Conservation (phyloP, 2,797 vertebrate genomes). For the Cheracebus regulus region DNA sequence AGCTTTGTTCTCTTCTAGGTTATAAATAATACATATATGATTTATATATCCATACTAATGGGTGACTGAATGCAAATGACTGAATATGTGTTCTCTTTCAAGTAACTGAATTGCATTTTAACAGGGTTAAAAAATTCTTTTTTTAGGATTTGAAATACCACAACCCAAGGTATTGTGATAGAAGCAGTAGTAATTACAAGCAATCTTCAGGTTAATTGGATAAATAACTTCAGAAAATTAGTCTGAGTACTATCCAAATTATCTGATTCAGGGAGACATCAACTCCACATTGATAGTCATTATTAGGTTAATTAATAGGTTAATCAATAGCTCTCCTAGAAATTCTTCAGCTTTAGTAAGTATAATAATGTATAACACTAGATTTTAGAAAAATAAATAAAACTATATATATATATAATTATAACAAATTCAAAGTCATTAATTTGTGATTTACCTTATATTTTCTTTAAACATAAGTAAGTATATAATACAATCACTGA, state of each 20-base stretch:
- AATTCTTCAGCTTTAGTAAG: not conserved
- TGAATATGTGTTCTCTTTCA: not conserved
- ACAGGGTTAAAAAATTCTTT: not conserved
- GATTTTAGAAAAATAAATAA: not conserved
- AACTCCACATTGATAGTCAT: not conserved
- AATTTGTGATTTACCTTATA: not conserved
- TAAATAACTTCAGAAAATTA: constrained; percentile 19
- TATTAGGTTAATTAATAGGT: not conserved
- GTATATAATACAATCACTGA: not conserved
- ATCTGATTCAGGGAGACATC: not conserved
- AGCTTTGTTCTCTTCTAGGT: not conserved
- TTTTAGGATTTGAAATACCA: not conserved
- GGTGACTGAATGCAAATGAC: not conserved
- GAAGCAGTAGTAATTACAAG: not conserved
- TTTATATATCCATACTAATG: not conserved
- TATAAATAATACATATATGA: not conserved
- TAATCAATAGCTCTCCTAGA: not conserved
- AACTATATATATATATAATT: not conserved
- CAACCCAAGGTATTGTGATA: not conserved
- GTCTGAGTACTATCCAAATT: not conserved
- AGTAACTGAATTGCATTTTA: not conserved
- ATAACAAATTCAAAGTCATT: not conserved
- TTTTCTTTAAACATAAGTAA: constrained; percentile 7
- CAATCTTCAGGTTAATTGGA: not conserved
- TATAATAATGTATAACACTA: not conserved